These are phyloP conservation scores for Sepioteuthis lessoniana DNA, from an alignment of 2,888 invertebrate genomes.

Conservation along the genomic window DNA sequence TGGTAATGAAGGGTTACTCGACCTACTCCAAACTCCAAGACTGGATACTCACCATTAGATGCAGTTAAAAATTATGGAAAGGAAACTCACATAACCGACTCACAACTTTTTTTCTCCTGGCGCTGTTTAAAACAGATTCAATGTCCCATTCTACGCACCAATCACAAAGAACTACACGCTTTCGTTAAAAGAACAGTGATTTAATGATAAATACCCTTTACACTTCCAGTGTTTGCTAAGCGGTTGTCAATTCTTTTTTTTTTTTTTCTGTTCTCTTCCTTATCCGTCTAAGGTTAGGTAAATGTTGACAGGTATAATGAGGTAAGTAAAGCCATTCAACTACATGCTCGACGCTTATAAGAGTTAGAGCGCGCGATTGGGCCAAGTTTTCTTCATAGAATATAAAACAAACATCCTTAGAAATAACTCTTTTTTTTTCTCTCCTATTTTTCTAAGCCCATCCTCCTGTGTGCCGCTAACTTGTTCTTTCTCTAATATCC, in stretches of 20 bases:
- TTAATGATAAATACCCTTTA: neutral
- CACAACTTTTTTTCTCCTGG: neutral
- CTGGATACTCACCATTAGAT: no score
- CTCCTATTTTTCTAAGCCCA: neutral
- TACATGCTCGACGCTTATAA: neutral
- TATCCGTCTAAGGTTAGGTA: neutral
- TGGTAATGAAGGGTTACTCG: no score
- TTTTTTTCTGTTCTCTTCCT: neutral
- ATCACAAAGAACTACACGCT: neutral
- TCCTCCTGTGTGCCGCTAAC: neutral
- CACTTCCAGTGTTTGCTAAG: neutral
- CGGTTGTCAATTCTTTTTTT: neutral
- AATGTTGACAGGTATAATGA: neutral
- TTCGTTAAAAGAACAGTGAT: neutral
- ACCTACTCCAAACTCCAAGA: no score
- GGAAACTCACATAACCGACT: neutral
- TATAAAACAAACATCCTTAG: neutral
- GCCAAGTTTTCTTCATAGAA: neutral
- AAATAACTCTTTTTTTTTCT: neutral
- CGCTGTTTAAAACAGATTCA: neutral
- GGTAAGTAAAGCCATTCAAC: neutral
- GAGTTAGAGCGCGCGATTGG: neutral
- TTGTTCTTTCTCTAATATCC: neutral
- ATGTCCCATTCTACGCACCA: neutral
- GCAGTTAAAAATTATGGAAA: no score